Base-by-base conservation (phyloP, 2,797 vertebrate genomes). In the Rhadinocentrus ornatus region DNA sequence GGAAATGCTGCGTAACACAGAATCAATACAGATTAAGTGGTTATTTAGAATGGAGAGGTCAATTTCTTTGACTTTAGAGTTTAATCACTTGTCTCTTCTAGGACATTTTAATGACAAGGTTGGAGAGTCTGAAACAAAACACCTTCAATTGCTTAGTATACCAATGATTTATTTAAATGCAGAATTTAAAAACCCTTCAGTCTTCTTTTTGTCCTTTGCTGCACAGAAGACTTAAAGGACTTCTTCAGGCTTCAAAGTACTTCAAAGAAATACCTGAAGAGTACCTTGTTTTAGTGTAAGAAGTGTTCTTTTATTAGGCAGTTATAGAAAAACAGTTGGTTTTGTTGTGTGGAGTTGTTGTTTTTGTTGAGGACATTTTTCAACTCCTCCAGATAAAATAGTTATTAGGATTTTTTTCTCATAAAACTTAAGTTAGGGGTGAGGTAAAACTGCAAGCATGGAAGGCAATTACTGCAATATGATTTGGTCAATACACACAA, bases 1-100 rank as follows among this genome's bases (percentile, higher is more conserved):
- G 75, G 69, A 91, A 89, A 84, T 35, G 81, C 83, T 79, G 75
- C 75, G 60, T 81, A 91, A 86, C 75, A 79, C 71, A 26, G 61
- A 90, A 91, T 92, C 92, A 82, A 93, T 93, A 90, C 63, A 83
- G 84, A 91, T 93, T 86, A 91, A 87, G 85, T 77, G 69, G 85
- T 88, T 82, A 75, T 93, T 90, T 87, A 81, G 69, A 81, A 82
- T 60, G 73, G 71, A 78, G 78, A 85, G 78, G 82, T 80, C 76
- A 78, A 74, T 91, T 84, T 80, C 80, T 85, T 81, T 87, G 84
- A 91, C 84, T 89, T 85, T 86, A 71, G 79, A 69, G 74, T 86
- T 87, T 78, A 89, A 89, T 87, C 79, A 84, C 66, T 81, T 31
- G 81, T 74, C 80, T 80, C 71, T 61, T 62, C 59, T 66, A n/a